Base-by-base conservation (phyloP, 2,888 invertebrate species). In the Heliconius sara region DNA sequence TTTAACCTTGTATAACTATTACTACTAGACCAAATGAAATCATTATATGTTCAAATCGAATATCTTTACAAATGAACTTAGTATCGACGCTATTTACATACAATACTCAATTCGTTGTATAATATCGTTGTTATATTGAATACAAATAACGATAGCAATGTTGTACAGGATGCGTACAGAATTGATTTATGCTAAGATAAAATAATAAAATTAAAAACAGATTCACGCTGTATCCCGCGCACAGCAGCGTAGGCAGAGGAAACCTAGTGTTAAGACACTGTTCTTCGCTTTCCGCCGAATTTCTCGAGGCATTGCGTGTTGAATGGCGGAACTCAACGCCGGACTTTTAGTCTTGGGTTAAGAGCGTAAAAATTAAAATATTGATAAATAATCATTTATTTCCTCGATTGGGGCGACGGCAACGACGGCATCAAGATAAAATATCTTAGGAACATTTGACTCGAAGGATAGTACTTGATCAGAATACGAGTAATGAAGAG, bases 11-110 rank as follows among this genome's bases (percentile, higher is more conserved):
- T 19, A 63, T 25, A 68, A 43, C 13, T 2, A 25, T 43, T 25
- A 43, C 16, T 70, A 43, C 70, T 16, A 39, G 43, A 70, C n/a
- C 1, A 73, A 73, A 73, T 60, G 1, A 63, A 65, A 65, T 75
- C 22, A 27, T 52, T 43, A 75, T n/a, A 65, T 22, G 27, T 34
- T 5, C 27, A 39, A 12, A 43, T 66, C 75, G 27, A 66, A 66
- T 76, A 57, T 67, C 73, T 27, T 75, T 73, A 66, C 70, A 76
- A 73, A 76, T 80, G 63, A 75, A 77, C 66, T 70, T 70, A 63
- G 43, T 75, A 72, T 25, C 16, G 73, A 74, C 39, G 47, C n/a
- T 47, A 82, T 82, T 82, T 76, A 81, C 82, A 82, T 81, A 82
- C 82, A 82, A 82, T 82, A 72, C 76, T 63, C 68, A 63, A 79